Evolutionary conservation across 2,113 vertebrate species (phyloP).

Genomic region (Peucedramus taeniatus): DNA sequence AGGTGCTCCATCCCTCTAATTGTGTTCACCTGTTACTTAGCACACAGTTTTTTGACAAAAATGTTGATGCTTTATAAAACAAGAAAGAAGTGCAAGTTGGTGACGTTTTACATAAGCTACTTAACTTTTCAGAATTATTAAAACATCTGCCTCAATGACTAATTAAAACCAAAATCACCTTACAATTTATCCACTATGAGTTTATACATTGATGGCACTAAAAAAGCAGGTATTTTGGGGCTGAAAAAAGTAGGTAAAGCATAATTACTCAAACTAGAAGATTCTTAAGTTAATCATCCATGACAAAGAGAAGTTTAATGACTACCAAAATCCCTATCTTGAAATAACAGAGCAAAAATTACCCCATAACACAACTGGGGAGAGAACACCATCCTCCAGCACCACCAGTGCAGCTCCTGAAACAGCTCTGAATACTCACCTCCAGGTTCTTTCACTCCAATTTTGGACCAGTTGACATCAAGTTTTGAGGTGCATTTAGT

Average conservation of each 20-base stretch:
- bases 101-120: not conserved
- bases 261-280: not conserved
- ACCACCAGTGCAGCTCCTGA: not conserved
- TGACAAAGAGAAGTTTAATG: not conserved
- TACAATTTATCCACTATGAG: not conserved
- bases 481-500: not conserved
- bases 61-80: not conserved
- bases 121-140: not conserved
- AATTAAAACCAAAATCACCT: not conserved
- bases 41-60: not conserved
- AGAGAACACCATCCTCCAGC: not conserved
- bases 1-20: not conserved
- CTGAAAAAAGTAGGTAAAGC: not conserved
- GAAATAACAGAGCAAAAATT: not conserved
- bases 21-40: not conserved
- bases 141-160: not conserved
- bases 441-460: rapidly evolving
- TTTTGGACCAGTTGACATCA: not conserved
- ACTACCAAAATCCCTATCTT: not conserved
- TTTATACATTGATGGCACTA: not conserved
- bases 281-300: not conserved
- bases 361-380: not conserved
- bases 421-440: not conserved
- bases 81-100: not conserved
- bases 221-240: not conserved